phyloP scores from a whole-genome alignment of 2,113 vertebrate species.

The Zeus faber region DNA sequence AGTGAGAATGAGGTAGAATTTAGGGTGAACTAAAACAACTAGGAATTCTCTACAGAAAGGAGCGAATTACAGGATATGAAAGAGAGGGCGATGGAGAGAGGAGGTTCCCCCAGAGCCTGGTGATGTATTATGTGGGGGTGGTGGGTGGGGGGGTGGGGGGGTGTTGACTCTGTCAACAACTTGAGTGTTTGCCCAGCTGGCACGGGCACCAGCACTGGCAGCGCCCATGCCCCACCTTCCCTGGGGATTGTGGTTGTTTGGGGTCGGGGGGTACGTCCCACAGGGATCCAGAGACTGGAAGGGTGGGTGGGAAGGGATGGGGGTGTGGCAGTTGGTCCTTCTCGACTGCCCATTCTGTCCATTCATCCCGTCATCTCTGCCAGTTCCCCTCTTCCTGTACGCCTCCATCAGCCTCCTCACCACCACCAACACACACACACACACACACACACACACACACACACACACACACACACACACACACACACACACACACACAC shows the following conservation, averaged over 20 bases:
- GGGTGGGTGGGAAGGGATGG: not conserved
- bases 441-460: too few species aligned
- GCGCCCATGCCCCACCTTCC: conserved; percentile 52
- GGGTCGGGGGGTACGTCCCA: not conserved
- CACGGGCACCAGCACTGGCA: conserved; percentile 47
- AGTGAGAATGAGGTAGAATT: too few species aligned
- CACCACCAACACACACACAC: too few species aligned
- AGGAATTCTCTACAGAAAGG: too few species aligned
- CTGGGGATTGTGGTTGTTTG: conserved; percentile 7
- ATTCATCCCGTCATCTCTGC: conserved; percentile 37
- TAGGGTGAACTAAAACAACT: too few species aligned
- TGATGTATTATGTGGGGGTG: conserved; percentile 34
- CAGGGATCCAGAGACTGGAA: conserved; percentile 35
- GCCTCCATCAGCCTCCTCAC: too few species aligned
- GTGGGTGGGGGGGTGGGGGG: conserved; percentile 39
- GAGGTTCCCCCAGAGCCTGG: conserved; percentile 13
- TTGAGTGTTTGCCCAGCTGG: conserved; percentile 75
- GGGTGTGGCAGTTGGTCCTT: conserved; percentile 16
- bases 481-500: too few species aligned
- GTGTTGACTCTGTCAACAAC: conserved; percentile 71
- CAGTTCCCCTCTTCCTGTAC: conserved; percentile 8
- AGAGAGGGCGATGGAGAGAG: too few species aligned
- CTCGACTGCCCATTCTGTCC: too few species aligned
- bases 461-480: too few species aligned
- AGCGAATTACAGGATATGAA: too few species aligned